Base-by-base conservation (phyloP, 2,888 invertebrate genomes). In the Archips crataeganus region DNA sequence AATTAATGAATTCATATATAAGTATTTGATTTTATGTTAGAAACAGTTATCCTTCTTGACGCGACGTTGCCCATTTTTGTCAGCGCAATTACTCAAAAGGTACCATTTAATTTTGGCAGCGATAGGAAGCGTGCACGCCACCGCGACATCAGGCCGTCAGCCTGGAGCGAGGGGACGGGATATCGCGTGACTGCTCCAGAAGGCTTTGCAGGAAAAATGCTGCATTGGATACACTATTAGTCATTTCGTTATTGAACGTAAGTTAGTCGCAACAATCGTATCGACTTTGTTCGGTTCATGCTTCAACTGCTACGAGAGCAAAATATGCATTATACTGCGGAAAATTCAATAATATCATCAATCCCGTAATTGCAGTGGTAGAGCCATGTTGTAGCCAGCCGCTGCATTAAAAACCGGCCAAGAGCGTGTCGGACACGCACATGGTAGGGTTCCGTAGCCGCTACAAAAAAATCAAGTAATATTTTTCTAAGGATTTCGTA, bases 151-250 rank as follows among this genome's bases (percentile, higher is more conserved):
- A 49, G 45, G 39, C 60, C 59, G 59, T 71, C 47, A 34, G 32
- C 3, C 57, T 42, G 51, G 13, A 66, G 39, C 11, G 2, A 45
- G 45, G 51, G 42, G 61, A 62, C 32, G 49, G 23, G 57, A n/a
- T 32, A 68, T 72, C 59, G 72, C 72, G 72, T 72, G 72, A 63
- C 57, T 57, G 3, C 9, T 11, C 13, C n/a, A 34, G 39, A 51
- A 62, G 45, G 34, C 23, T 66, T 72, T 63, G 51, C 45, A 67
- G 39, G 47, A 39, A 61, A 65, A 65, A 13, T 63, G 42, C 54
- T 15, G 42, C 57, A 15, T 63, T 57, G 63, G 15, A 39, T 15
- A 39, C 49, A 23, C n/a, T n/a, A n/a, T 13, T 10, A 15, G 45
- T 15, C n/a, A 9, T 51, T 64, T 51, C 42, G n/a, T 15, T 15